Evolutionary conservation across 2,797 vertebrate genomes (phyloP).

Genomic region (Acipenser ruthenus): DNA sequence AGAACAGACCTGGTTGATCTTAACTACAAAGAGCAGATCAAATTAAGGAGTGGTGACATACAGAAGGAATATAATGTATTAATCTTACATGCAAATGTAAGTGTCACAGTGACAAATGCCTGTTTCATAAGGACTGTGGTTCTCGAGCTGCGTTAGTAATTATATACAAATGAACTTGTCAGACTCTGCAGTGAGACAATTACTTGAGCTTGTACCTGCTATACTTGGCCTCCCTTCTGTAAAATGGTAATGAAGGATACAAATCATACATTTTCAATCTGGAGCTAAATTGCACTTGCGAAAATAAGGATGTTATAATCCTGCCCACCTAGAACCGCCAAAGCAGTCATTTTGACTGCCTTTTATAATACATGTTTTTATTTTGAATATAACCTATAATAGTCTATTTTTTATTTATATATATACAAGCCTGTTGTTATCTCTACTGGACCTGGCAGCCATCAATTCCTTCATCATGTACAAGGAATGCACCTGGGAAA

Average conservation of each 20-base stretch:
- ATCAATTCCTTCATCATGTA: no score
- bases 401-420: no score
- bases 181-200: conserved; percentile 35
- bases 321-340: no score
- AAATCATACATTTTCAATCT: conserved; percentile 21
- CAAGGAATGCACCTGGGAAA: no score
- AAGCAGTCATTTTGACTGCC: no score
- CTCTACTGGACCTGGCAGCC: no score
- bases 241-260: conserved; percentile 31
- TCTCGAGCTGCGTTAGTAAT: conserved; percentile 36
- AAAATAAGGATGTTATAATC: no score
- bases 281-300: not conserved
- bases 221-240: conserved; percentile 42
- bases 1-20: conserved; percentile 7
- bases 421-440: no score
- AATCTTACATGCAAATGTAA: conserved; percentile 34
- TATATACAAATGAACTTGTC: conserved; percentile 48
- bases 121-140: conserved; percentile 20
- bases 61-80: conserved; percentile 31
- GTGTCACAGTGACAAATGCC: conserved; percentile 40
- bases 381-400: no score
- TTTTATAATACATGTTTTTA: no score
- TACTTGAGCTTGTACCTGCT: conserved; percentile 28
- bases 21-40: conserved; percentile 25
- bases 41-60: conserved; percentile 30